A percentile compares a stretch with the other conserved stretches of the same genome.
Evolutionary conservation across 2,888 invertebrate genomes (phyloP).

Genomic region (Drosophila atripex): DNA sequence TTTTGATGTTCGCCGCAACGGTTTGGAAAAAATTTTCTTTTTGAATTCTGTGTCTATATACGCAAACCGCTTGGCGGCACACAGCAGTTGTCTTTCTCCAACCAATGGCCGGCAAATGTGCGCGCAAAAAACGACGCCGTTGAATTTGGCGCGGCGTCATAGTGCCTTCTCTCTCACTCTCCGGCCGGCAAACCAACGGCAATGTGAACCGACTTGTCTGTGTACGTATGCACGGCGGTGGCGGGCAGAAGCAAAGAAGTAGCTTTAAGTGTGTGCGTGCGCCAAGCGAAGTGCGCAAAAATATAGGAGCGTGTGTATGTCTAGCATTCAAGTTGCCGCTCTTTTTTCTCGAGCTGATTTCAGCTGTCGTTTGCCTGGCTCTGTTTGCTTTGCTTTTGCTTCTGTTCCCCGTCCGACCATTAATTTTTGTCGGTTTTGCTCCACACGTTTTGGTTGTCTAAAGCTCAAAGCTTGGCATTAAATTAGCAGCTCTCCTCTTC

Average conservation of each 20-base stretch:
- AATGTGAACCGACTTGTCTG: constrained; percentile 31
- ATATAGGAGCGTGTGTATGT: constrained; percentile 45
- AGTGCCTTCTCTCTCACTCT: constrained; percentile 68
- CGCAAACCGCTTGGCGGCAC: constrained; percentile 58
- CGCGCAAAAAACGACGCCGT: constrained; percentile 78
- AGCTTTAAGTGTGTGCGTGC: constrained; percentile 44
- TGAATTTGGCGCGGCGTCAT: constrained; percentile 78
- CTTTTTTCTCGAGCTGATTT: constrained; percentile 59
- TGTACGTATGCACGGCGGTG: constrained; percentile 7
- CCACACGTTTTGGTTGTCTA: constrained; percentile 35
- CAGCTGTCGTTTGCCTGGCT: constrained; percentile 63
- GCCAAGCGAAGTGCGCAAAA: constrained; percentile 72
- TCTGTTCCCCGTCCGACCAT: constrained; percentile 35
- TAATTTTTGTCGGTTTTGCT: constrained; percentile 48
- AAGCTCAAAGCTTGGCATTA: constrained; percentile 66
- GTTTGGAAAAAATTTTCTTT: constrained; percentile 73
- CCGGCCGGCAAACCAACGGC: constrained; percentile 70
- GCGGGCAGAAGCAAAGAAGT: not conserved
- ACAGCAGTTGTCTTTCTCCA: constrained; percentile 66
- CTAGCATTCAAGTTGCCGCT: constrained; percentile 72
- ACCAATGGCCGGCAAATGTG: constrained; percentile 49
- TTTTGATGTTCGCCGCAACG: constrained; percentile 51
- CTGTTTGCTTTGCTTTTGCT: constrained; percentile 61
- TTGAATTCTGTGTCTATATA: constrained; percentile 80
- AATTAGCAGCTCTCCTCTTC: constrained; percentile 19